Base-by-base conservation (phyloP, 2,888 invertebrate genomes). In the Gordius sp. region DNA sequence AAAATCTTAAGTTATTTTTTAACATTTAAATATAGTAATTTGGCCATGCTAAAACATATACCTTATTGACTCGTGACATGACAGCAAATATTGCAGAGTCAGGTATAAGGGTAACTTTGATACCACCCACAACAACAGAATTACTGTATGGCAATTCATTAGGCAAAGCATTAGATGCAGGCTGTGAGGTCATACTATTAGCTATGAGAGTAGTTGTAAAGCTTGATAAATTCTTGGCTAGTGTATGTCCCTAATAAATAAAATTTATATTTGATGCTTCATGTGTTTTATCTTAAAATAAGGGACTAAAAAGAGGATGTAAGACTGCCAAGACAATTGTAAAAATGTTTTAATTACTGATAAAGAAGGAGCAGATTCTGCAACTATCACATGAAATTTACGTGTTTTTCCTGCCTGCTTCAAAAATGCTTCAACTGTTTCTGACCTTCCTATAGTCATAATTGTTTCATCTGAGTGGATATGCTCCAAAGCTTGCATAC, bases 21-120 rank as follows among this genome's bases (percentile, higher is more conserved):
- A n/a, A n/a, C n/a, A n/a, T n/a, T n/a, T n/a, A n/a, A n/a, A n/a
- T n/a, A n/a, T n/a, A n/a, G n/a, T n/a, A n/a, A n/a, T n/a, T n/a
- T n/a, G n/a, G n/a, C n/a, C n/a, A n/a, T n/a, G n/a, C n/a, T n/a
- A n/a, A n/a, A n/a, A n/a, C n/a, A n/a, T n/a, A n/a, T n/a, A 84
- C 86, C 75, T 87, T 87, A 68, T 85, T 86, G 2, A 87, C 83
- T 23, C 84, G 74, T 1, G 85, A 80, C 87, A 89, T 89, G 72
- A 87, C 79, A 0, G 83, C 85, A 69, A 82, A 86, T 41, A 85
- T 79, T 1, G 82, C 79, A 0, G 80, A 78, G 65, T 84, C 82
- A 41, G 80, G 78, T 63, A 89, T 81, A 1, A 89, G 72, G 0
- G 82, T 84, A 0, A 85, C 82, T 64, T 79, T 78, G 20, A 86